These are phyloP conservation scores for Luscinia luscinia DNA, from an alignment of 2,797 vertebrate species.

Conservation along the genomic window DNA sequence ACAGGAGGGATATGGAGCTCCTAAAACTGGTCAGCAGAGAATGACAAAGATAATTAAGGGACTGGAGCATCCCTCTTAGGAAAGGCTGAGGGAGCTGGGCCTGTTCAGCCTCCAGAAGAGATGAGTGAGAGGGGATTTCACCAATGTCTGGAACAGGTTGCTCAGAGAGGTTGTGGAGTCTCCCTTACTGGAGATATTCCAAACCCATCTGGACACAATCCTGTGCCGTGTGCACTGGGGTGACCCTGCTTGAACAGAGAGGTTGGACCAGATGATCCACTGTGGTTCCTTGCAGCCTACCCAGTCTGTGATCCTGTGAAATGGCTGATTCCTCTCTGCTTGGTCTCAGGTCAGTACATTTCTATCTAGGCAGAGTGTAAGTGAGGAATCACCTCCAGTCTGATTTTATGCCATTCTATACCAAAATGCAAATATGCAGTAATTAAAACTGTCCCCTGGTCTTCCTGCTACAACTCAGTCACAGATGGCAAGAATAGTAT, in stretches of 20 bases:
- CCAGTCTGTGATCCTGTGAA: neutral
- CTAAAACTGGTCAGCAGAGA: neutral
- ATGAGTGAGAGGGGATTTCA: neutral
- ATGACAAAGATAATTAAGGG: neutral
- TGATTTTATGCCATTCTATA: neutral
- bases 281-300: neutral
- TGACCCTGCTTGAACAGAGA: neutral
- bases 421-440: neutral
- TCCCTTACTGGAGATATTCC: neutral
- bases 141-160: neutral
- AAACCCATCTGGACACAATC: fast-evolving
- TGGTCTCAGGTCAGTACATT: neutral
- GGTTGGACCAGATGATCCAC: fast-evolving
- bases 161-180: fast-evolving
- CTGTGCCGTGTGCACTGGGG: neutral
- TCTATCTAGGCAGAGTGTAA: neutral
- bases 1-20: neutral
- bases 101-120: neutral
- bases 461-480: neutral
- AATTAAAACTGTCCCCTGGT: neutral
- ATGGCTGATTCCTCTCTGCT: neutral
- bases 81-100: neutral
- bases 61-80: neutral
- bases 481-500: neutral
- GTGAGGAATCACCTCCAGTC: neutral